Evolutionary conservation across 2,888 invertebrate genomes (phyloP), one percentile per base, ranked within the genome.

Genomic region (Dicycla oo): DNA sequence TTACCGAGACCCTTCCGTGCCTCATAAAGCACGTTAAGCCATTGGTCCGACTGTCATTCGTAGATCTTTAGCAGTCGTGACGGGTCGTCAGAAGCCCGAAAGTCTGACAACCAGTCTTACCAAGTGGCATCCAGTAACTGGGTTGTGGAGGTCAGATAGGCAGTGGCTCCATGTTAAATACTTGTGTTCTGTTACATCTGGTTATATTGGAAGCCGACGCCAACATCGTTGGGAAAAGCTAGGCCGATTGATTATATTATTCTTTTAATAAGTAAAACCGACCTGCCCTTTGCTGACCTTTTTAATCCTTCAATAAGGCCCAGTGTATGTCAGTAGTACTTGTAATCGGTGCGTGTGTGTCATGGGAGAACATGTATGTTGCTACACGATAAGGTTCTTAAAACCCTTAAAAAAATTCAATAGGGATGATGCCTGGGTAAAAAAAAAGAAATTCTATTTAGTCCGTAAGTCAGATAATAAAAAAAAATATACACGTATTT

Each of bases 311-410:
- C 49, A n/a, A 10, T n/a, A 49, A 11, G n/a, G 26, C 20, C 26
- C 18, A 20, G 18, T 56, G 7, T 56, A 13, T 11, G 11, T 30
- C 30, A 11, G 20, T 20, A 20, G 54, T 56, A 20, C 20, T 20
- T 54, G 6, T 3, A 20, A 30, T 11, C 20, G 3, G 5, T 30
- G 20, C 56, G 3, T 2, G 2, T n/a, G n/a, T n/a, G n/a, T n/a
- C n/a, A n/a, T n/a, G n/a, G n/a, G n/a, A n/a, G n/a, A n/a, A n/a
- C n/a, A n/a, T n/a, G n/a, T n/a, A n/a, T n/a, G n/a, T n/a, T n/a
- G n/a, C n/a, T n/a, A n/a, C n/a, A n/a, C n/a, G n/a, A n/a, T n/a
- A 23, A 0, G 6, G 2, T 23, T 13, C 13, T 23, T 2, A 15
- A 53, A 53, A 26, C 7, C 26, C 6, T 26, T 26, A 13, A n/a